These are phyloP conservation scores for Mermis nigrescens DNA, from an alignment of 2,888 invertebrate species.

Conservation along the genomic window DNA sequence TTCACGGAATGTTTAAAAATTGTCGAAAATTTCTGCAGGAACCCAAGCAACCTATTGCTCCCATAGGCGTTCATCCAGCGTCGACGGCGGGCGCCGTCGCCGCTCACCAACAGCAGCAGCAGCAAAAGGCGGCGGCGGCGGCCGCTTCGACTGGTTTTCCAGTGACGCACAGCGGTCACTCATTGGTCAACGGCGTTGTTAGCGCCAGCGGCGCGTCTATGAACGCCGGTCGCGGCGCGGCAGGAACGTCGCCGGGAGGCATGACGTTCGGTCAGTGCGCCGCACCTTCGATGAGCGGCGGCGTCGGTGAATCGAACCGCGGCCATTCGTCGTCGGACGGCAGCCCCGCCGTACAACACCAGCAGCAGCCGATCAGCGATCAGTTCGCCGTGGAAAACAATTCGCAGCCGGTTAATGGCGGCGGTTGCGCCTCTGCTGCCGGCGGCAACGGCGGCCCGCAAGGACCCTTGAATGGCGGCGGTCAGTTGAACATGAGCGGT, in stretches of 20 bases:
- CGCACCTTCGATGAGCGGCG: too few relatives aligned
- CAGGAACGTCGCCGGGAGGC: neutral
- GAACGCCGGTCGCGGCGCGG: neutral
- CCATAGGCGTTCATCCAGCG: constrained; percentile 9
- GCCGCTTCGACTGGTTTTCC: neutral
- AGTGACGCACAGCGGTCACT: too few relatives aligned
- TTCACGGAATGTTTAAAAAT: too few relatives aligned
- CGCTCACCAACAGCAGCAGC: neutral
- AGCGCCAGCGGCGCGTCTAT: neutral
- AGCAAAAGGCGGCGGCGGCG: constrained; percentile 4
- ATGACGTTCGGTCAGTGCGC: neutral
- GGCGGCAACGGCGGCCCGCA: too few relatives aligned
- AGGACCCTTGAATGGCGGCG: too few relatives aligned
- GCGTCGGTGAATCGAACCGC: neutral
- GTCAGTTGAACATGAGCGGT: too few relatives aligned
- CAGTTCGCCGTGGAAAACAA: neutral
- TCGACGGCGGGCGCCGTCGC: neutral
- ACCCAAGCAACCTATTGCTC: constrained; percentile 6
- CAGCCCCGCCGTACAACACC: neutral
- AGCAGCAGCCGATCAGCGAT: constrained; percentile 4
- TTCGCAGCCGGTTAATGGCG: neutral
- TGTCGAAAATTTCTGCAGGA: neutral
- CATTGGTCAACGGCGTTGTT: neutral
- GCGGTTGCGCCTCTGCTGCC: neutral
- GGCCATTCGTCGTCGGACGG: neutral